Conservation (phyloP, 2,113 vertebrate genomes). For the Aplodontia rufa region DNA sequence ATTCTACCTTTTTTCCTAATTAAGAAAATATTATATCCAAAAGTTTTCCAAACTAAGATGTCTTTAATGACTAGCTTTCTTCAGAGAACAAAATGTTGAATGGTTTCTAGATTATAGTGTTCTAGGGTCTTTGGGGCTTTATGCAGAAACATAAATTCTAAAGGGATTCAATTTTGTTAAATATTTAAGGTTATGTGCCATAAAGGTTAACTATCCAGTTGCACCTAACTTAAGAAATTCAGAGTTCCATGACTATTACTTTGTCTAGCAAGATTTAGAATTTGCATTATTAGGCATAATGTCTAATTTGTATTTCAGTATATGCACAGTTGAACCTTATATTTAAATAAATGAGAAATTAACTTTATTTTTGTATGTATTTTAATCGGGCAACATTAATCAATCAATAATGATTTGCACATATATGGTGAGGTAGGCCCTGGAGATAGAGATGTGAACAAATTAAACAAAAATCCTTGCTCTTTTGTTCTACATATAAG, state of each 20-base stretch:
- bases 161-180: slow-evolving; percentile 31
- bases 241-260: not conserved
- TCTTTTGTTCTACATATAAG: not conserved
- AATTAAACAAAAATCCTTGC: not conserved
- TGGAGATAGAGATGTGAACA: slow-evolving; percentile 7
- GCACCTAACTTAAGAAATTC: slow-evolving; percentile 11
- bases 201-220: slow-evolving; percentile 42
- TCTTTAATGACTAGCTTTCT: slow-evolving; percentile 19
- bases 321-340: not conserved
- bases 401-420: slow-evolving; percentile 17
- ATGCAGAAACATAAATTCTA: slow-evolving; percentile 37
- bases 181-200: slow-evolving; percentile 8
- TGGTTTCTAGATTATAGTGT: slow-evolving; percentile 21
- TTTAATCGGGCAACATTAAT: not conserved
- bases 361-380: slow-evolving; percentile 18
- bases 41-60: not conserved
- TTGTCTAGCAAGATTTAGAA: slow-evolving; percentile 39
- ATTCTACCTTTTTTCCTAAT: not conserved
- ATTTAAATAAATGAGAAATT: slow-evolving; percentile 45
- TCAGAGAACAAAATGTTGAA: not conserved
- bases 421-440: not conserved
- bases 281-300: slow-evolving; percentile 39
- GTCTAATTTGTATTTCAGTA: slow-evolving; percentile 18
- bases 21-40: not conserved
- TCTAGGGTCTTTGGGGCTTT: not conserved